Evolutionary conservation across 2,113 vertebrate species (phyloP).

Genomic region (Scartelaos histophorus): DNA sequence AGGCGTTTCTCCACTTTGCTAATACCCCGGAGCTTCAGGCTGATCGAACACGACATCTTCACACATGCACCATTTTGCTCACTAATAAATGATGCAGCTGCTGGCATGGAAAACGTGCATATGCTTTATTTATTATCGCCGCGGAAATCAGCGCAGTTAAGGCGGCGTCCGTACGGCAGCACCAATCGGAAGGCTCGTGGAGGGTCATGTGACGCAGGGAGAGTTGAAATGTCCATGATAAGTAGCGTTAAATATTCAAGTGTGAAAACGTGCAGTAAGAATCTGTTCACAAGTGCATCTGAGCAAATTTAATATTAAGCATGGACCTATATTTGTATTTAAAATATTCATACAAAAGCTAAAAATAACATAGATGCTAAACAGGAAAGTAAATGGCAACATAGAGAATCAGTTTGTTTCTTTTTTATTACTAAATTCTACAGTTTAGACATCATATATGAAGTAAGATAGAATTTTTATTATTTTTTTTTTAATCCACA

Average conservation of each 20-base stretch:
- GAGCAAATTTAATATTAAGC: not conserved
- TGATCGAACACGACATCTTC: constrained; percentile 41
- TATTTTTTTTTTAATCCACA: too few relatives aligned
- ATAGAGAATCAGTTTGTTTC: too few relatives aligned
- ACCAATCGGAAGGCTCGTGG: constrained; percentile 1
- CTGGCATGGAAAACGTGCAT: constrained; percentile 21
- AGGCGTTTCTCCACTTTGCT: constrained; percentile 16
- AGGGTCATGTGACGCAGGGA: constrained; percentile 11
- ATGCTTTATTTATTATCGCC: constrained; percentile 57
- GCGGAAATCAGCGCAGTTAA: constrained; percentile 17
- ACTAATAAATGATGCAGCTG: constrained; percentile 54
- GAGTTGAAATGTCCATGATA: not conserved
- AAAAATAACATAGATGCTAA: not conserved
- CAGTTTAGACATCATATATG: too few relatives aligned
- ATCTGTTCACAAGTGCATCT: not conserved
- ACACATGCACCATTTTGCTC: constrained; percentile 24
- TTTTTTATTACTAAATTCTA: too few relatives aligned
- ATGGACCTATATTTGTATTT: not conserved
- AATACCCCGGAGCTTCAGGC: constrained; percentile 21
- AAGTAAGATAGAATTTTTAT: too few relatives aligned
- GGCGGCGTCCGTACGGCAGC: not conserved
- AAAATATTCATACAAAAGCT: not conserved
- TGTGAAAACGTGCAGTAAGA: not conserved
- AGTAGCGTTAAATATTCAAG: constrained; percentile 1
- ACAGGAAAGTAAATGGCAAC: not conserved